Evolutionary conservation across 1,140 invertebrate species (phyloP).

Genomic region (Neotoxoptera formosana): DNA sequence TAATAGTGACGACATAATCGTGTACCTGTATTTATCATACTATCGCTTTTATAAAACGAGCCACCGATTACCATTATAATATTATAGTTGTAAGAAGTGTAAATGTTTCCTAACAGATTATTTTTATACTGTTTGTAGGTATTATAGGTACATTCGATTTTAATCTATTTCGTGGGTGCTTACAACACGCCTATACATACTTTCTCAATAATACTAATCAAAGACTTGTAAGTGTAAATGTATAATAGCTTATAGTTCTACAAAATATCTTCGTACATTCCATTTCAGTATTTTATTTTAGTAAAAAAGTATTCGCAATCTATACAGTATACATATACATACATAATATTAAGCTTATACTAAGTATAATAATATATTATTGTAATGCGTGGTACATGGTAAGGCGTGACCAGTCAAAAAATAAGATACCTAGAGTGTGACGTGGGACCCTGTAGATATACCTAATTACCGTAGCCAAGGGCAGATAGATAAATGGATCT

Average conservation of each 20-base stretch:
- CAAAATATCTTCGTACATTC: neutral
- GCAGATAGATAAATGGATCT: too few species aligned
- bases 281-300: neutral
- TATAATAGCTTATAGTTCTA: neutral
- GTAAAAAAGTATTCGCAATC: neutral
- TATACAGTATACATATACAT: neutral
- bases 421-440: too few species aligned
- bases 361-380: neutral
- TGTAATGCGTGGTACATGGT: neutral
- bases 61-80: neutral
- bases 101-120: neutral
- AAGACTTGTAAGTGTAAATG: neutral
- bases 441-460: too few species aligned
- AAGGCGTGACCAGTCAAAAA: neutral
- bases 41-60: neutral
- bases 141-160: neutral
- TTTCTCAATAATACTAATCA: neutral
- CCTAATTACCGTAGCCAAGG: too few species aligned
- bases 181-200: neutral
- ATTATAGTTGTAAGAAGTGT: neutral
- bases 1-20: neutral
- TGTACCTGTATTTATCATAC: neutral
- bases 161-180: neutral
- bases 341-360: neutral
- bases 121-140: neutral